A percentile compares a stretch with the other conserved stretches of the same genome.
These are phyloP conservation scores for Babylonia areolata DNA, from an alignment of 1,140 invertebrate species.

Conservation along the genomic window DNA sequence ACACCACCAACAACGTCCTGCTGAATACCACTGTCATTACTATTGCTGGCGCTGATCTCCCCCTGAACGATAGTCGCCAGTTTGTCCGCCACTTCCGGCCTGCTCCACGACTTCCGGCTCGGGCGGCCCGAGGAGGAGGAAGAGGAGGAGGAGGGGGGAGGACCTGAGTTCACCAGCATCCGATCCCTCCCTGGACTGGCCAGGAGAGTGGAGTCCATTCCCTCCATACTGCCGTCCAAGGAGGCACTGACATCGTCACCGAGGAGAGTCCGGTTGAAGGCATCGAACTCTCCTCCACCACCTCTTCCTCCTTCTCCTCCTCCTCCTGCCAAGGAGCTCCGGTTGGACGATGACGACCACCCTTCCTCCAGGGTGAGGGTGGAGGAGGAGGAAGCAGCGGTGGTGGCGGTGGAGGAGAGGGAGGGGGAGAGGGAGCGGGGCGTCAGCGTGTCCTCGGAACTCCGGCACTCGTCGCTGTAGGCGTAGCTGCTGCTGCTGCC, in stretches of 20 bases:
- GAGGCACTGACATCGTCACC: not conserved
- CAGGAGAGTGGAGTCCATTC: slow-evolving; percentile 38
- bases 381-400: slow-evolving; percentile 20
- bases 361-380: slow-evolving; percentile 27
- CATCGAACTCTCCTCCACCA: not conserved
- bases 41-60: slow-evolving; percentile 69
- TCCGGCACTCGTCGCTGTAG: slow-evolving; percentile 27
- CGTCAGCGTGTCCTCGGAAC: slow-evolving; percentile 42
- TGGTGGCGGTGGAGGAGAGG: slow-evolving; percentile 1
- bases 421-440: slow-evolving; percentile 40
- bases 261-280: not conserved
- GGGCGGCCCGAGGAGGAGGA: not conserved
- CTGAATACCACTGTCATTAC: slow-evolving; percentile 72
- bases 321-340: not conserved
- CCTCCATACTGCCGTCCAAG: slow-evolving; percentile 35
- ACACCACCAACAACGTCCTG: slow-evolving; percentile 58
- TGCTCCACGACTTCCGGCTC: not conserved
- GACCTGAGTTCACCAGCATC: not conserved
- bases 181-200: slow-evolving; percentile 32
- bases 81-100: slow-evolving; percentile 37
- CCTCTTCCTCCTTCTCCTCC: no score
- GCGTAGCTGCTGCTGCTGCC: slow-evolving; percentile 33
- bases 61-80: slow-evolving; percentile 39
- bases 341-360: not conserved
- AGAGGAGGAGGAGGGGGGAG: not conserved